Evolutionary conservation across 2,888 invertebrate species (phyloP), one percentile per base, ranked within the genome.

Genomic region (Ormyrus pomaceus): DNA sequence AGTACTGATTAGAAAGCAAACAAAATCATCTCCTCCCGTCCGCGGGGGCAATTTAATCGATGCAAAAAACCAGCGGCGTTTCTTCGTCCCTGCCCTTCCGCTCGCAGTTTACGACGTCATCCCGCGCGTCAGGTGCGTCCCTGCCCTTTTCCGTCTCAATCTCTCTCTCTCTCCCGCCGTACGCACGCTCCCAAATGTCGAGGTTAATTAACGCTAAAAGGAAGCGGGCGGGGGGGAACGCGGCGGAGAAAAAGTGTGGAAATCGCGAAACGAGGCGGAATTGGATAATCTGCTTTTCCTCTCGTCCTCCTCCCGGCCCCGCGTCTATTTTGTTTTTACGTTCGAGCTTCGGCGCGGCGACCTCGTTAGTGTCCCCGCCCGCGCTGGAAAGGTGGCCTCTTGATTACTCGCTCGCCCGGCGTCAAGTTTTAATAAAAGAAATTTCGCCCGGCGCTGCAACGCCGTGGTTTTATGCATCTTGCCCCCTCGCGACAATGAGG

Each of bases 121-220:
- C 13, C 46, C 19, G 6, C 51, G 9, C 2, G 3, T 19, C 46
- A 6, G 13, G 62, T 48, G 10, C 10, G 8, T 45, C 53, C 55
- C 58, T 55, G 19, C 9, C 8, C 0, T 69, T 56, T 65, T 11
- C 7, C 10, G 10, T 56, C 19, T 48, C 10, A n/a, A 46, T 13
- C 13, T 46, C 13, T 8, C 7, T 8, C 48, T 58, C 45, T 75
- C 46, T 58, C 13, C 8, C 13, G 6, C 0, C 11, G 5, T 10
- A 4, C 56, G 65, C 11, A 5, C 50, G 48, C 50, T n/a, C 45
- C 70, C 45, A 56, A 78, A 72, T 53, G 56, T 72, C 66, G 59
- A 19, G 59, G 61, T 68, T 72, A 68, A 72, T 78, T 61, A 73
- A 72, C 55, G 66, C n/a, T 61, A 66, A 72, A 61, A 55, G 34